A percentile compares a stretch with the other conserved stretches of the same genome.
Evolutionary conservation across 2,888 invertebrate genomes (phyloP).

Genomic region (Mechanitis mazaeus): DNA sequence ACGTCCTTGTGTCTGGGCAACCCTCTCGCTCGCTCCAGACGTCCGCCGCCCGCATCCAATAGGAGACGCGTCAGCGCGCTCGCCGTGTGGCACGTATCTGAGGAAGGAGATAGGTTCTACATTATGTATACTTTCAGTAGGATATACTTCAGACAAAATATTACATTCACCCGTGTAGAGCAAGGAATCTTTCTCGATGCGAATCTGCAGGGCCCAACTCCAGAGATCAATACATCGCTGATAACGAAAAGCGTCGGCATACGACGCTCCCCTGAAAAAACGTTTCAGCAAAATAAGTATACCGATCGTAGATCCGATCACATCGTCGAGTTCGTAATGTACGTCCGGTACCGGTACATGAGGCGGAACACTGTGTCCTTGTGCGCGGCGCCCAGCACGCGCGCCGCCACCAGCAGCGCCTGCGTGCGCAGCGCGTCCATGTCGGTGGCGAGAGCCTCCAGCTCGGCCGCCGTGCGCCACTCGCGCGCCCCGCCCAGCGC

Average conservation of each 20-base stretch:
- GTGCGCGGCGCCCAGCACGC: constrained; percentile 90
- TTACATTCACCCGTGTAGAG: constrained; percentile 54
- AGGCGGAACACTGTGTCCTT: constrained; percentile 90
- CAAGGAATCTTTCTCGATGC: constrained; percentile 87
- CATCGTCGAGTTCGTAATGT: no score
- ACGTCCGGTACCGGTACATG: constrained; percentile 76
- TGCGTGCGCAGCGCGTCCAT: constrained; percentile 91
- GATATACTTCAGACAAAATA: neutral
- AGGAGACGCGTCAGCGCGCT: constrained; percentile 90
- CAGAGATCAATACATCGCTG: constrained; percentile 92
- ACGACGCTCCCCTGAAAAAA: constrained; percentile 78
- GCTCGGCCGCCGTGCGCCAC: constrained; percentile 83
- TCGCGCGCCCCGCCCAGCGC: constrained; percentile 83
- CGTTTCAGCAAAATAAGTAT: constrained; percentile 23
- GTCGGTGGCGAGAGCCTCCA: constrained; percentile 85
- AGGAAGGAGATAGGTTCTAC: constrained; percentile 30
- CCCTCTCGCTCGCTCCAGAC: constrained; percentile 65
- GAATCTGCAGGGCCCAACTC: constrained; percentile 87
- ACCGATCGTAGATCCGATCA: constrained; percentile 34
- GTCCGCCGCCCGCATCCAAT: constrained; percentile 82
- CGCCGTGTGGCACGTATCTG: constrained; percentile 91
- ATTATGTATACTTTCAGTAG: no score
- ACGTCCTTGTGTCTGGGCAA: constrained; percentile 80
- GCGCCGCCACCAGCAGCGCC: constrained; percentile 90
- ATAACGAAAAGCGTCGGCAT: constrained; percentile 83